Evolutionary conservation across 2,888 invertebrate genomes (phyloP).

Genomic region (Dorcus parallelipipedus): DNA sequence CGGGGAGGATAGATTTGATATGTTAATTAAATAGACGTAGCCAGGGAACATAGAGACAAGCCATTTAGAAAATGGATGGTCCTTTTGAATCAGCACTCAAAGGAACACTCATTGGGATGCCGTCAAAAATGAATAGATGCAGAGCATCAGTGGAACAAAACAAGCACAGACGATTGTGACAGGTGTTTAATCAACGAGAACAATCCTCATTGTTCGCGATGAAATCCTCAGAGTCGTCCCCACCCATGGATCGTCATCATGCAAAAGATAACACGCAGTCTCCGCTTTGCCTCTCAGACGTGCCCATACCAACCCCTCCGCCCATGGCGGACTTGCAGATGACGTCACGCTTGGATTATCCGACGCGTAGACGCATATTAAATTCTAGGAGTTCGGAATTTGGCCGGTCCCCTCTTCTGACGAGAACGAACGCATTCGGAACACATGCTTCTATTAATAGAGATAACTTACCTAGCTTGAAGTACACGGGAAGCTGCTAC

Average conservation of each 20-base stretch:
- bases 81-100: no score
- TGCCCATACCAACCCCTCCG: slow-evolving; percentile 46
- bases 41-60: no score
- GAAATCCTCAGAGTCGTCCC: slow-evolving; percentile 30
- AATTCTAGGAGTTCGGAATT: slow-evolving; percentile 37
- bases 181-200: slow-evolving; percentile 25
- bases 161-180: slow-evolving; percentile 16
- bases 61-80: no score
- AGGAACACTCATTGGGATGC: no score
- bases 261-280: slow-evolving; percentile 15
- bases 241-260: slow-evolving; percentile 12
- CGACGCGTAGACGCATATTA: slow-evolving; percentile 37
- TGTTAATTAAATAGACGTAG: no score
- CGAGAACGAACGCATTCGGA: slow-evolving; percentile 22
- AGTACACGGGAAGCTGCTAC: slow-evolving; percentile 10
- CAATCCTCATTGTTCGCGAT: slow-evolving; percentile 24
- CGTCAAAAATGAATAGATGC: background rate
- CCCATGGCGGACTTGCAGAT: slow-evolving; percentile 47
- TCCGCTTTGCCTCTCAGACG: slow-evolving; percentile 33
- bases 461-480: slow-evolving; percentile 5
- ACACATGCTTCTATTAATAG: slow-evolving; percentile 20
- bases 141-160: slow-evolving; percentile 12
- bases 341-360: slow-evolving; percentile 43
- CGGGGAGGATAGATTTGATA: no score
- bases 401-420: slow-evolving; percentile 26